Percentiles rank a stretch among this genome's conserved stretches.
Conservation (phyloP, 2,888 invertebrate species). For the Tenthredo distinguenda region DNA sequence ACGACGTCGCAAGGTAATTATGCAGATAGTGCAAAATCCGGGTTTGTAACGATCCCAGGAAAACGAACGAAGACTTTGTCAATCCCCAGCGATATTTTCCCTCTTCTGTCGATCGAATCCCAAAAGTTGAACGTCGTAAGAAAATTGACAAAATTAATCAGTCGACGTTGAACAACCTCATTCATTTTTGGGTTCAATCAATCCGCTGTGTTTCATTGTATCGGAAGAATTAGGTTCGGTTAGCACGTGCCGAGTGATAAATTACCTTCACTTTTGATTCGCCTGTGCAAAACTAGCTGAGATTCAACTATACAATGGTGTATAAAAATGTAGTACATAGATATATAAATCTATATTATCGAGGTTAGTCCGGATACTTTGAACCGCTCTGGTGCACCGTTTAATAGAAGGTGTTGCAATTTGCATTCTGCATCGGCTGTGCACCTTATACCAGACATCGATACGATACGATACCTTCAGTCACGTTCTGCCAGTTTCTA, state of each 20-base stretch:
- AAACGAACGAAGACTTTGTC: not conserved
- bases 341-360: slow-evolving; percentile 1
- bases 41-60: not conserved
- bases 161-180: not conserved
- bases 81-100: not conserved
- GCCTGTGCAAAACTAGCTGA: not conserved
- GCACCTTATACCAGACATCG: not conserved
- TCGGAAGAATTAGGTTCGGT: not conserved
- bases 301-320: not conserved
- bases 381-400: slow-evolving; percentile 40
- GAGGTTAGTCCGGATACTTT: slow-evolving; percentile 33
- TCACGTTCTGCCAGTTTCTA: slow-evolving; percentile 39
- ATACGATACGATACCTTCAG: slow-evolving; percentile 21
- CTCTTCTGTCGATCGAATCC: too few species aligned
- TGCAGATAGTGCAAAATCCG: not conserved
- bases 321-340: not conserved
- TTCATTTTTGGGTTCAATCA: not conserved
- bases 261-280: not conserved
- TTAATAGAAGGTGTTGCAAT: slow-evolving; percentile 45
- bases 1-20: not conserved
- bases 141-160: not conserved
- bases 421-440: slow-evolving; percentile 19
- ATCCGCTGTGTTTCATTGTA: not conserved
- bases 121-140: not conserved
- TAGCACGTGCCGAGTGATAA: not conserved